These are phyloP conservation scores for Myanophis thanlyinensis DNA, from an alignment of 2,113 vertebrate species.

Conservation along the genomic window DNA sequence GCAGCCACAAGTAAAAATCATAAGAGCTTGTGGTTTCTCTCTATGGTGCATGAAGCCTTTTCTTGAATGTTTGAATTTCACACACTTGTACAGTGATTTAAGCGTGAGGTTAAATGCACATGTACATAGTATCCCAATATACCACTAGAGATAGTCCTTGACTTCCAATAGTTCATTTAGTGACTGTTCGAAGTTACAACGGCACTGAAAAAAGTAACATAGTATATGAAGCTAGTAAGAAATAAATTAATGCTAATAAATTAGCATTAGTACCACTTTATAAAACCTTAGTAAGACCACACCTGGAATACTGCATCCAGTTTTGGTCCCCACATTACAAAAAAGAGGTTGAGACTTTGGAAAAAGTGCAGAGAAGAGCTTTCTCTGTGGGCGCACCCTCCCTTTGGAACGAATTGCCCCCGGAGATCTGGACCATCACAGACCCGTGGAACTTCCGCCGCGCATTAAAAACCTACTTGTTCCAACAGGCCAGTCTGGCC, in stretches of 20 bases:
- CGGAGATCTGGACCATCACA: too few relatives aligned
- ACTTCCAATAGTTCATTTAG: neutral
- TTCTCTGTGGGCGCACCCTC: too few relatives aligned
- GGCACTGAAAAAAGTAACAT: neutral
- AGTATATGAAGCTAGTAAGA: neutral
- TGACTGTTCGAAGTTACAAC: neutral
- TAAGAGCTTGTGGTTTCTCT: neutral
- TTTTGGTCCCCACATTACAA: neutral
- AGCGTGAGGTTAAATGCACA: neutral
- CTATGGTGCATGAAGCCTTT: neutral
- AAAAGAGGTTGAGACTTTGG: neutral
- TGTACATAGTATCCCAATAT: neutral
- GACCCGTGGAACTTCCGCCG: too few relatives aligned
- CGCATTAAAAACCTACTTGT: too few relatives aligned
- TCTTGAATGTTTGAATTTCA: neutral
- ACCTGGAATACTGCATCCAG: neutral
- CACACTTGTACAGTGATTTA: neutral
- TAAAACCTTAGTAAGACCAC: neutral
- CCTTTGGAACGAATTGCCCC: too few relatives aligned
- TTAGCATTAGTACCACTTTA: neutral
- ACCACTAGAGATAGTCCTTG: neutral
- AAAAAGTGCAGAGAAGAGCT: neutral
- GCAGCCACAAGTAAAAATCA: neutral
- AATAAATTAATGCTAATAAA: neutral
- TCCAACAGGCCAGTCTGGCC: too few relatives aligned